Evolutionary conservation across 2,113 vertebrate genomes (phyloP).

Genomic region (Ophiodon elongatus): DNA sequence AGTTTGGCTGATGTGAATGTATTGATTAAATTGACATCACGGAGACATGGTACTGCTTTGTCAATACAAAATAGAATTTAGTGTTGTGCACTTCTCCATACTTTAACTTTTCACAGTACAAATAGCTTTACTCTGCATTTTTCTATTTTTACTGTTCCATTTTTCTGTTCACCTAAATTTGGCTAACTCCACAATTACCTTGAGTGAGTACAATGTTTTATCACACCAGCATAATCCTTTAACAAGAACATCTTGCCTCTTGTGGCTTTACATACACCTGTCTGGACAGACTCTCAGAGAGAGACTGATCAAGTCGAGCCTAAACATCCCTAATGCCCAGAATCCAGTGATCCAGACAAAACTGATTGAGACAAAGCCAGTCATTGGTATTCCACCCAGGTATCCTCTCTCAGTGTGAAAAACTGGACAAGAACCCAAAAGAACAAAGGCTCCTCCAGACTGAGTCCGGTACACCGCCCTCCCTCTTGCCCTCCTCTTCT

Average conservation of each 20-base stretch:
- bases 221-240: not conserved
- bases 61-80: not conserved
- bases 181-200: not conserved
- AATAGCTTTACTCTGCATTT: not conserved
- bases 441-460: slow-evolving; percentile 28
- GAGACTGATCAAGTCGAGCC: slow-evolving; percentile 28
- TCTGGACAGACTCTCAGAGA: slow-evolving; percentile 7
- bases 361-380: slow-evolving; percentile 43
- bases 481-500: slow-evolving; percentile 5
- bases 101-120: no score
- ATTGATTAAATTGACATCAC: not conserved
- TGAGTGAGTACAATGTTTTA: not conserved
- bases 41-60: not conserved
- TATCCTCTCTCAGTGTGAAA: slow-evolving; percentile 41
- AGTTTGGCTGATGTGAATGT: not conserved
- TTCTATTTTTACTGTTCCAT: not conserved
- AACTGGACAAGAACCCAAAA: slow-evolving; percentile 30
- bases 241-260: not conserved
- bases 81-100: no score
- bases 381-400: slow-evolving; percentile 72
- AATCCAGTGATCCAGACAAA: slow-evolving; percentile 38
- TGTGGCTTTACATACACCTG: slow-evolving; percentile 24
- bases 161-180: not conserved
- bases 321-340: slow-evolving; percentile 50
- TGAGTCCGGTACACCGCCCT: slow-evolving; percentile 22